Base-by-base conservation (phyloP, 2,888 invertebrate genomes). In the Asteroscopus sphinx region DNA sequence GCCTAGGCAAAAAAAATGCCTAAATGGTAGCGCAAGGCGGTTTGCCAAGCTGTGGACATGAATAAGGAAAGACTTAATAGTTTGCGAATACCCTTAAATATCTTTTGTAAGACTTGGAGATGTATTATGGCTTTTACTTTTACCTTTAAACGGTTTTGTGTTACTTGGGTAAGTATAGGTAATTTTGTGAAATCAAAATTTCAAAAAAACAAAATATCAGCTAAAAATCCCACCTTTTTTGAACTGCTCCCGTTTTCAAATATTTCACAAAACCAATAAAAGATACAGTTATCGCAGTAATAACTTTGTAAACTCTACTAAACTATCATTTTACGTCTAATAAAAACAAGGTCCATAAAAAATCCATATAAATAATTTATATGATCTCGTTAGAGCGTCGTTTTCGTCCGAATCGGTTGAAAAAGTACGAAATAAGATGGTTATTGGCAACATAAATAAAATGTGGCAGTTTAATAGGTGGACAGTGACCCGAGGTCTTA, bases 361-460 rank as follows among this genome's bases (percentile, higher is more conserved):
- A 39, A 37, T 42, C 9, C 17, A 32, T 21, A 39, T 68, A 68
- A 68, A 73, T 69, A 56, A 66, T 69, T 48, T 56, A 59, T 64
- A 54, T 33, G 7, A 37, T 42, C 57, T 74, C 59, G 67, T 74
- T 67, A 63, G 33, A 35, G 42, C 9, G 51, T 53, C 60, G 33
- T 63, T 73, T 60, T 21, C 48, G 33, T 47, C 53, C 53, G 61
- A 70, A 73, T 70, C 67, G 75, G 71, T 37, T 32, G 60, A 55
- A 60, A 55, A 51, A 73, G 51, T 54, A 52, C 48, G 54, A 48
- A 63, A 61, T 57, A 59, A 51, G 33, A 13, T 41, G 25, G 41
- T 68, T 75, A 71, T 71, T 59, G 68, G 39, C 13, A n/a, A 48
- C 65, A 64, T 72, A 68, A 73, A 72, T 67, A 51, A 48, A 44